phyloP scores from a whole-genome alignment of 2,888 invertebrate genomes.

The Parochlus steinenii region DNA sequence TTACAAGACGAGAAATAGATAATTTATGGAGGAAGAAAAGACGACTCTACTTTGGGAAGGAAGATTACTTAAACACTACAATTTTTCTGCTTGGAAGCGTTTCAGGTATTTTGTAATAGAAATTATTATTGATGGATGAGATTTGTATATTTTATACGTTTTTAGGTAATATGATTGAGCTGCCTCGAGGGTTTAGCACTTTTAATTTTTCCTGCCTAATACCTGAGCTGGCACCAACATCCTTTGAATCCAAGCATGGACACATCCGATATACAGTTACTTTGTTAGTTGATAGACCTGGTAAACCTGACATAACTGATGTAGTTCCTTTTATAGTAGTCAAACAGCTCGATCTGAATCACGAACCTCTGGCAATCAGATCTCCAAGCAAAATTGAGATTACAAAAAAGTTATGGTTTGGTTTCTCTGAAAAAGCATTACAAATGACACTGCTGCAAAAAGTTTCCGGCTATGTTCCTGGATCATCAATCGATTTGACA shows the following conservation, averaged over 20 bases:
- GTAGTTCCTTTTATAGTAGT: constrained; percentile 7
- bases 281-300: constrained; percentile 39
- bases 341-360: constrained; percentile 9
- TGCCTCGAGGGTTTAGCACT: constrained; percentile 32
- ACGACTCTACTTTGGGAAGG: constrained; percentile 33
- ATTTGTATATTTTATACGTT: too few relatives aligned
- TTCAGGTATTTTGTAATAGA: constrained; percentile 25
- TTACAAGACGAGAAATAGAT: too few relatives aligned
- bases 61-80: constrained; percentile 34
- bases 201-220: not conserved
- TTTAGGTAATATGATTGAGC: constrained; percentile 18
- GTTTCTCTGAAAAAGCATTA: too few relatives aligned
- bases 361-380: not conserved
- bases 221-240: not conserved
- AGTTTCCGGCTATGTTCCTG: constrained; percentile 8
- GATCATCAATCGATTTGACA: constrained; percentile 4
- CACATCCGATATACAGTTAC: constrained; percentile 36
- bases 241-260: constrained; percentile 7
- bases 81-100: constrained; percentile 33
- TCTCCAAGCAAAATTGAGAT: constrained; percentile 4
- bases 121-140: too few relatives aligned
- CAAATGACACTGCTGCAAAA: too few relatives aligned
- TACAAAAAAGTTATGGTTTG: constrained; percentile 20
- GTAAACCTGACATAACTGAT: constrained; percentile 32
- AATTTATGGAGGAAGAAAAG: too few relatives aligned